A percentile compares a stretch with the other conserved stretches of the same genome.
phyloP scores from a whole-genome alignment of 2,888 invertebrate genomes.

The Vanessa cardui region DNA sequence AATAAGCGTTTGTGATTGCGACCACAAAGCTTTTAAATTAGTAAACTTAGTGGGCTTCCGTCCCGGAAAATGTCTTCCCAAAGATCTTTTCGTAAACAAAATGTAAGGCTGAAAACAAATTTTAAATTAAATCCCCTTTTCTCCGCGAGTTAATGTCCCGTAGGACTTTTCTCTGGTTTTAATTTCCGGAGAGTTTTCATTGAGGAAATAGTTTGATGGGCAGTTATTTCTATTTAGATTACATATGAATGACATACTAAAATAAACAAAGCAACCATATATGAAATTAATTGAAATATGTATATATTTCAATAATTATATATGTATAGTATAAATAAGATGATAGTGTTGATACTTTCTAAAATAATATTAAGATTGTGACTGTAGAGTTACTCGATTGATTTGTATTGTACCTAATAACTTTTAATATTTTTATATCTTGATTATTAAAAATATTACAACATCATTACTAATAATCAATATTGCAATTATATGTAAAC shows the following conservation, averaged over 20 bases:
- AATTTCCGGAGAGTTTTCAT: conserved; percentile 72
- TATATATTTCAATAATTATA: too few relatives aligned
- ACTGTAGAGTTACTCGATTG: too few relatives aligned
- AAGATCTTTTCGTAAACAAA: conserved; percentile 57
- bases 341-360: too few relatives aligned
- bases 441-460: too few relatives aligned
- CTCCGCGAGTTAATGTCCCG: conserved; percentile 71
- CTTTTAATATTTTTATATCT: too few relatives aligned
- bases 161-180: conserved; percentile 73
- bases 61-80: conserved; percentile 32
- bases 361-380: too few relatives aligned
- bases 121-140: conserved; percentile 72
- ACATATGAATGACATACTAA: not conserved
- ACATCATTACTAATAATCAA: too few relatives aligned
- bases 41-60: conserved; percentile 34
- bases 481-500: too few relatives aligned
- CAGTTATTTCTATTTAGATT: conserved; percentile 42
- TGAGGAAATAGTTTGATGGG: conserved; percentile 73
- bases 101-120: conserved; percentile 62
- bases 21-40: conserved; percentile 38
- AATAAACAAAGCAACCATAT: too few relatives aligned
- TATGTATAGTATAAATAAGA: too few relatives aligned
- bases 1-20: conserved; percentile 4
- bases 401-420: too few relatives aligned
- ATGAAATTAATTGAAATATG: too few relatives aligned